Conservation (phyloP, 2,888 invertebrate species). For the Agrotis ipsilon region DNA sequence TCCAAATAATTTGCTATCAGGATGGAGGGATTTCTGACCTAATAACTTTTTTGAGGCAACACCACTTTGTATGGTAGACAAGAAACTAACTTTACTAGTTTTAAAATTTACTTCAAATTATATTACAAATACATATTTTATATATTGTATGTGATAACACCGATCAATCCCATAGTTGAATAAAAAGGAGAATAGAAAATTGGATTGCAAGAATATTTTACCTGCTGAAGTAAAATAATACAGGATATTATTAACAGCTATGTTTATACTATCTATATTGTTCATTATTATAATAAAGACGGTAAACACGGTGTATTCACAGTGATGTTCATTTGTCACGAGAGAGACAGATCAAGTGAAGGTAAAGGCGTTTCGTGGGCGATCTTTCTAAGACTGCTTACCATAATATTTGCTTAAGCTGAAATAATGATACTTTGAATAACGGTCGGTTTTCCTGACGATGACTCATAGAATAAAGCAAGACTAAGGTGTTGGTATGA, state of each 20-base stretch:
- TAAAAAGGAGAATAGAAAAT: no score
- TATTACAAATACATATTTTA: no score
- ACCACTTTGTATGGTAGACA: no score
- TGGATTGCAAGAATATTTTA: background rate
- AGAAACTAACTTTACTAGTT: no score
- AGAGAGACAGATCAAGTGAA: conserved; percentile 17
- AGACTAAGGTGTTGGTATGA: conserved; percentile 22
- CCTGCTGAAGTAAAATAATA: no score
- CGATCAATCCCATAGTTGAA: no score
- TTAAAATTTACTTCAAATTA: no score
- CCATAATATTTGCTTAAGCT: conserved; percentile 42
- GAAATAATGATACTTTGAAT: conserved; percentile 23
- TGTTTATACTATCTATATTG: no score
- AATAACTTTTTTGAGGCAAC: no score
- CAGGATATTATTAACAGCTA: background rate
- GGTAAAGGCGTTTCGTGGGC: conserved; percentile 37
- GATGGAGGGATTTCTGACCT: no score
- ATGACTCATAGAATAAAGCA: conserved; percentile 35
- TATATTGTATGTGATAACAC: no score
- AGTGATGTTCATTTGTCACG: conserved; percentile 45
- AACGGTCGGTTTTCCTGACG: conserved; percentile 24
- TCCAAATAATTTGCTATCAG: no score
- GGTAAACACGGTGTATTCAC: conserved; percentile 26
- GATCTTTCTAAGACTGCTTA: conserved; percentile 32
- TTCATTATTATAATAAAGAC: conserved; percentile 1